Evolutionary conservation across 2,797 vertebrate genomes (phyloP).

Genomic region (Bucorvus abyssinicus): DNA sequence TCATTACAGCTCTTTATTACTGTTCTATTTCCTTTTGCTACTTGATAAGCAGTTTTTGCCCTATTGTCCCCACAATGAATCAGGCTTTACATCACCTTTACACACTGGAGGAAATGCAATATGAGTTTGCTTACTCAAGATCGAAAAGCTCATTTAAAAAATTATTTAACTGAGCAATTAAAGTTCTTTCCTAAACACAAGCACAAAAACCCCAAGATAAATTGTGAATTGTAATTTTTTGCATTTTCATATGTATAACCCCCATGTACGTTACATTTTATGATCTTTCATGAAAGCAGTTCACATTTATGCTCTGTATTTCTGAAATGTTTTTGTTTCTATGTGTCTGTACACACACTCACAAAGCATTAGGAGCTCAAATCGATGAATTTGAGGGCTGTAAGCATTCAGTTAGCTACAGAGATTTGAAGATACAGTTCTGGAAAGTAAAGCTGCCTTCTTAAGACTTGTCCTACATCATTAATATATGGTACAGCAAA

Average conservation of each 20-base stretch:
- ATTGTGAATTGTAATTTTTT: accelerated
- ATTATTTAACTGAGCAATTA: not conserved
- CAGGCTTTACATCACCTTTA: not conserved
- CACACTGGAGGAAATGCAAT: not conserved
- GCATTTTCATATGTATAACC: not conserved
- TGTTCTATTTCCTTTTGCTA: not conserved
- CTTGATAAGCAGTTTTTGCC: not conserved
- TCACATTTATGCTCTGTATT: not conserved
- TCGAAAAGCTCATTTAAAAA: not conserved
- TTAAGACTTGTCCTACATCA: not conserved
- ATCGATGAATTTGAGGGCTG: not conserved
- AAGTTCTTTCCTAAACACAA: not conserved
- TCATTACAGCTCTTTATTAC: not conserved
- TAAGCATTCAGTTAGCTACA: not conserved
- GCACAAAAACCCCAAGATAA: not conserved
- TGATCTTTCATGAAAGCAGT: not conserved
- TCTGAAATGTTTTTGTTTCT: not conserved
- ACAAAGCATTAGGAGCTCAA: not conserved
- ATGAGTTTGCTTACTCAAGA: not conserved
- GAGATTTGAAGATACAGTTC: not conserved
- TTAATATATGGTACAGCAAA: not conserved
- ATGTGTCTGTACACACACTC: not conserved
- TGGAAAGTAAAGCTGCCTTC: not conserved
- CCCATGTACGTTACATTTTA: not conserved
- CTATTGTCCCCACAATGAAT: not conserved